Conservation (phyloP, 2,888 invertebrate genomes). For the Pseudococcus jackbeardsleyi region DNA sequence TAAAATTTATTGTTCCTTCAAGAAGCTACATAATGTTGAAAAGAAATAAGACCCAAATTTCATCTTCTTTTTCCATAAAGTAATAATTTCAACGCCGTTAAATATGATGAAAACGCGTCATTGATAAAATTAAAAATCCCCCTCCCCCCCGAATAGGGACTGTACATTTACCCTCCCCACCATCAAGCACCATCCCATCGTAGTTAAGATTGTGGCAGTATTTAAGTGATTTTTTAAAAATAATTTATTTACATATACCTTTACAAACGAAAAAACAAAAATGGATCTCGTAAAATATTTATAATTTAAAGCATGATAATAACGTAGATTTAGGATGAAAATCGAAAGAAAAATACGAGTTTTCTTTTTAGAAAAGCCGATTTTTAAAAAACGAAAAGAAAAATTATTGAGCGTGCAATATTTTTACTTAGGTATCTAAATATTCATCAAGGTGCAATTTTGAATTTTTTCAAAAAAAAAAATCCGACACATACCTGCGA, state of each 20-base stretch:
- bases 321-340: constrained; percentile 9
- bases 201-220: neutral
- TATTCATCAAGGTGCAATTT: constrained; percentile 31
- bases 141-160: neutral
- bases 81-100: neutral
- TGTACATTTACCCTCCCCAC: neutral
- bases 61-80: no score
- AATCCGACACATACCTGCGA: neutral
- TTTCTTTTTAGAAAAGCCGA: no score
- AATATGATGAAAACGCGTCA: neutral
- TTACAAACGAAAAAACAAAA: neutral
- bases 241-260: neutral
- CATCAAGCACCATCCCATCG: neutral
- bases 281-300: constrained; percentile 63
- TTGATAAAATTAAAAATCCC: neutral
- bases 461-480: neutral
- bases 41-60: neutral
- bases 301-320: constrained; percentile 27
- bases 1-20: neutral
- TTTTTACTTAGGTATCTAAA: neutral
- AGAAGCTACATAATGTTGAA: neutral
- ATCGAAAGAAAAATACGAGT: neutral
- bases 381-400: neutral
- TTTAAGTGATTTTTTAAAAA: neutral
- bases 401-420: constrained; percentile 26